These are phyloP conservation scores for Ormyrus rosae DNA, from an alignment of 2,888 invertebrate species.

Conservation along the genomic window DNA sequence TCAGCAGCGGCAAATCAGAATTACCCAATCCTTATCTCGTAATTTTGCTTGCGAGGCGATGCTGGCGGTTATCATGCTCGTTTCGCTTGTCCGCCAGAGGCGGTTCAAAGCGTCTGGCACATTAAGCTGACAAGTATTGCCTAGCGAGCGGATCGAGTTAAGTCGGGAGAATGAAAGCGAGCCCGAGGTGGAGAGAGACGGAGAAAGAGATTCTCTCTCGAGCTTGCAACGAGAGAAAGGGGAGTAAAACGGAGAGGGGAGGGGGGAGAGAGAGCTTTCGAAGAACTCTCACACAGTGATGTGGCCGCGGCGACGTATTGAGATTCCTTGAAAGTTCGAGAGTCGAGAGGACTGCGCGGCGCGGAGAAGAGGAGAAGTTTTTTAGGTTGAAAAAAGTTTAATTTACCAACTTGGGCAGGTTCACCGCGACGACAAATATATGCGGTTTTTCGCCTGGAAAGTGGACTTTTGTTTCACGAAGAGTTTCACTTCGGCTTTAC, in stretches of 20 bases:
- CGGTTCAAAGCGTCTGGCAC: no score
- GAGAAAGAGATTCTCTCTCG: no score
- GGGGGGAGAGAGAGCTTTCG: slow-evolving; percentile 31
- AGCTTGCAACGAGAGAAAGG: slow-evolving; percentile 1
- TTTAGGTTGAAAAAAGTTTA: slow-evolving; percentile 51
- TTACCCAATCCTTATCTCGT: no score
- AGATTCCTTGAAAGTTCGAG: slow-evolving; percentile 51
- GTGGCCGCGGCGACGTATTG: slow-evolving; percentile 34
- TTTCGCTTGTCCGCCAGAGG: no score
- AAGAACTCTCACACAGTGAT: slow-evolving; percentile 22
- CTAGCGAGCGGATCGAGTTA: neutral
- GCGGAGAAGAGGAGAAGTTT: slow-evolving; percentile 30
- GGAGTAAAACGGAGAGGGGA: neutral
- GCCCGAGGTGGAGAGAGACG: neutral
- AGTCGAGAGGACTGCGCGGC: slow-evolving; percentile 3
- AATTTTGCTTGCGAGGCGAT: no score
- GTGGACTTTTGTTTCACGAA: slow-evolving; percentile 45
- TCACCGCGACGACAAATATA: slow-evolving; percentile 43
- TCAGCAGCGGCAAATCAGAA: no score
- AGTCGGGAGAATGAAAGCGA: slow-evolving; percentile 8
- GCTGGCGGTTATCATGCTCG: no score
- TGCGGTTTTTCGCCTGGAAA: slow-evolving; percentile 50
- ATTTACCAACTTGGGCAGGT: slow-evolving; percentile 50
- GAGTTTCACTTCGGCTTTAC: slow-evolving; percentile 29
- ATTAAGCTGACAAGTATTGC: slow-evolving; percentile 9